Base-by-base conservation (phyloP, 1,140 invertebrate species). In the Anastatus disparis region DNA sequence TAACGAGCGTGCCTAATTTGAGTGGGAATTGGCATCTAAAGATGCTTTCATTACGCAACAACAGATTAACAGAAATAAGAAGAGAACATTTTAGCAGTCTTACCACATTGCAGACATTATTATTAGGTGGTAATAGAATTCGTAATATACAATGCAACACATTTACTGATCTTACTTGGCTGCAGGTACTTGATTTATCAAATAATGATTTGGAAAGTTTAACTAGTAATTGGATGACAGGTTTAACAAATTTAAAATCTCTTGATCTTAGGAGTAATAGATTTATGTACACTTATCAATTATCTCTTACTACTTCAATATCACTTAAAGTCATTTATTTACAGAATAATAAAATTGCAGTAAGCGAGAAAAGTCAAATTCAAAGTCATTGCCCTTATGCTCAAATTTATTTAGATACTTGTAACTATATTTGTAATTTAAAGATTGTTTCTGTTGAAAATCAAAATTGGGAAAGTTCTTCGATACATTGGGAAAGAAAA, bases 151-250 rank as follows among this genome's bases (percentile, higher is more conserved):
- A 77, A 0, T 53, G 7, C 0, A 48, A 76, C 10, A 69, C 76
- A 12, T 84, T 84, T 53, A 22, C 53, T 0, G 74, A 75, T 17
- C 35, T 83, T 8, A 20, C 29, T 0, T 58, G 24, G 0, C 31
- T 84, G 3, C 69, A 77, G 27, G 74, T 76, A 17, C 40, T 85
- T 15, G 82, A 85, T 24, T 70, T 85, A 0, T 84, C 83, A 0
- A 61, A 75, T 52, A 85, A 85, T 44, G 55, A 71, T 27, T 42
- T 85, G n/a, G 46, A 63, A 9, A 66, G 74, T 29, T 48, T 84
- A 3, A 75, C 78, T 0, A 10, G 12, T 0, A 63, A 68, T 13
- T 84, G 82, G 81, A 78, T 80, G 46, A 59, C 66, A n/a, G 65
- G 72, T 1, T 61, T 75, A 20, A 65, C 50, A 3, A 75, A 59